Base-by-base conservation (phyloP, 2,888 invertebrate species). In the Ariolimax columbianus region DNA sequence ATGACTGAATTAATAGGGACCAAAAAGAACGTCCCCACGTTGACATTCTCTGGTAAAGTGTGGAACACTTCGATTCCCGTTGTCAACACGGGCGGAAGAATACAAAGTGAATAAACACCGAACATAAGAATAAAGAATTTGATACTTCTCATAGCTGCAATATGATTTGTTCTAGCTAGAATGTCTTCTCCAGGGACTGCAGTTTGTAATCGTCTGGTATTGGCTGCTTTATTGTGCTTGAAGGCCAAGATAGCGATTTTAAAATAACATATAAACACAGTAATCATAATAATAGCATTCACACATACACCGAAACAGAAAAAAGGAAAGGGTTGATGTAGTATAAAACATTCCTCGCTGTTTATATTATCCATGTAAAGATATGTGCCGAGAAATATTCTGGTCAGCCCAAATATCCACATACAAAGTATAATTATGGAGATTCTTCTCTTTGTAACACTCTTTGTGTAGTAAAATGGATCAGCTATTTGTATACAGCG, bases 401-500 rank as follows among this genome's bases (percentile, higher is more conserved):
- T 51, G 14, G 11, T n/a, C 17, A 51, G 4, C 14, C 51, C 75
- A 4, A 33, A 3, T 51, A 51, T 51, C 75, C 51, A 72, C 7
- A 40, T 11, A 72, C 72, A 40, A 23, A n/a, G 3, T 26, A 72
- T 6, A 1, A 40, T 40, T 26, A 51, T 33, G 0, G 30, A n/a
- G 30, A 30, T 75, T 4, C 19, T 47, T 6, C 14, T 75, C 33
- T 47, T 75, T 40, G 80, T 80, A 9, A 68, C 47, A 9, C 23
- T 33, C 19, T 30, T 66, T 6, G 17, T 23, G 68, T 80, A 80
- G n/a, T 26, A 30, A 43, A 63, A 80, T 33, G 80, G 80, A 36
- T 68, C 33, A 4, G 30, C 30, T n/a, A 80, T 80, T 63, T 80
- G 6, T 47, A 80, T 80, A 30, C 47, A 80, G 1, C 80, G 80